Base-by-base conservation (phyloP, 2,888 invertebrate genomes). In the Dasypolia templi region DNA sequence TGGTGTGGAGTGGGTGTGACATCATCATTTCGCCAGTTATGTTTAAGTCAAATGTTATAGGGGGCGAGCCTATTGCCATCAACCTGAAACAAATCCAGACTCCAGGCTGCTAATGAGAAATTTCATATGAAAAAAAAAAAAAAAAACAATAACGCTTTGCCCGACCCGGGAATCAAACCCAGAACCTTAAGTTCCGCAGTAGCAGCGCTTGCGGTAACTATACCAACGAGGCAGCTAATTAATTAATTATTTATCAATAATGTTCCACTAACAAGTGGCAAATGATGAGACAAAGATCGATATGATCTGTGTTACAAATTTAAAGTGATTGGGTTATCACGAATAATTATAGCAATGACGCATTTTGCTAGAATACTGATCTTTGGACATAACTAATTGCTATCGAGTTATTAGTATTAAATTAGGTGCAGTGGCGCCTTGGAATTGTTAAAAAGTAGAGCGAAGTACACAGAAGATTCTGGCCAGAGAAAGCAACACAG, bases 271-370 rank as follows among this genome's bases (percentile, higher is more conserved):
- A 72, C 49, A 19, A 61, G 26, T 14, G 29, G n/a, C 22, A 58
- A n/a, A 46, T 64, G 14, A 61, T 6, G 29, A 61, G 44, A 78
- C 26, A 58, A 39, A 58, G 14, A 32, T 19, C 5, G 39, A 63
- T 44, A 44, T 3, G 26, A 69, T 51, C 49, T 69, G 53, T 77
- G 69, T 69, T 53, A 51, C 61, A 63, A 76, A 35, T 75, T n/a
- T 29, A 2, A 19, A 53, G 7, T 81, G 61, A 61, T 58, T 62
- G 59, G 49, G 62, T 75, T 76, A 78, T 81, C 68, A 42, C 1
- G 1, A 66, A 63, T 67, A 75, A 63, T 75, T 46, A 58, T 63
- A 53, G 55, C 19, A 62, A 49, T 75, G 79, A 76, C 79, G 75
- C 9, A 61, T 55, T 49, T 61, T 17, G 46, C 51, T 17, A 58